A percentile compares a stretch with the other conserved stretches of the same genome.
Conservation (phyloP, 2,888 invertebrate species). For the Dolomedes plantarius region DNA sequence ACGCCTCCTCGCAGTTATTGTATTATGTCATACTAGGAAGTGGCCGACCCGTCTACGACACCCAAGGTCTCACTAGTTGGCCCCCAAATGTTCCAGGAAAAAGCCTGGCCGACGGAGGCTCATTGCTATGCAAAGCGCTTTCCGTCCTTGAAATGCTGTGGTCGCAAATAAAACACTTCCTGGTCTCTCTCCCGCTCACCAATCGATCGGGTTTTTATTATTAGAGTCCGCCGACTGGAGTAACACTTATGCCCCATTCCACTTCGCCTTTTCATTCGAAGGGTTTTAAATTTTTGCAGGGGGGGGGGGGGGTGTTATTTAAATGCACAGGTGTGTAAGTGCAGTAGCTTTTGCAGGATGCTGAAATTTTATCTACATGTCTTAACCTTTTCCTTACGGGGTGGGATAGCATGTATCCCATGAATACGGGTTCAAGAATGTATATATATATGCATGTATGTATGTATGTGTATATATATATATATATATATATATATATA, state of each 20-base stretch:
- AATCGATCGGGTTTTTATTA: neutral
- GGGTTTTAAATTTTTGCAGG: too few relatives aligned
- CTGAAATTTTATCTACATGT: neutral
- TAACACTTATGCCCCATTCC: neutral
- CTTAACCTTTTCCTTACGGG: too few relatives aligned
- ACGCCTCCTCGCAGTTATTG: too few relatives aligned
- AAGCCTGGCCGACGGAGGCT: neutral
- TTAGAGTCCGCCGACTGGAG: neutral
- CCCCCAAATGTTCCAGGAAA: neutral
- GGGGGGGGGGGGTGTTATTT: too few relatives aligned
- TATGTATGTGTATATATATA: too few relatives aligned
- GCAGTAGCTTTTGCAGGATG: too few relatives aligned
- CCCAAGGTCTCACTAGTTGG: neutral
- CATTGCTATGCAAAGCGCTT: slow-evolving; percentile 1
- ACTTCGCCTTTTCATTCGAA: too few relatives aligned
- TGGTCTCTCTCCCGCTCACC: neutral
- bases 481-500: too few relatives aligned
- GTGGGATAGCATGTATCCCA: too few relatives aligned
- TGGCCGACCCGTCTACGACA: neutral
- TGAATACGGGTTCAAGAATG: too few relatives aligned
- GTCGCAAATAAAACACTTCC: neutral
- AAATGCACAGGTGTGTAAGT: too few relatives aligned
- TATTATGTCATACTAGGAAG: neutral
- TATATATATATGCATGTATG: too few relatives aligned
- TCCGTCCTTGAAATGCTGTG: neutral